Conservation (phyloP, 2,113 vertebrate species). For the Pyxicephalus adspersus region DNA sequence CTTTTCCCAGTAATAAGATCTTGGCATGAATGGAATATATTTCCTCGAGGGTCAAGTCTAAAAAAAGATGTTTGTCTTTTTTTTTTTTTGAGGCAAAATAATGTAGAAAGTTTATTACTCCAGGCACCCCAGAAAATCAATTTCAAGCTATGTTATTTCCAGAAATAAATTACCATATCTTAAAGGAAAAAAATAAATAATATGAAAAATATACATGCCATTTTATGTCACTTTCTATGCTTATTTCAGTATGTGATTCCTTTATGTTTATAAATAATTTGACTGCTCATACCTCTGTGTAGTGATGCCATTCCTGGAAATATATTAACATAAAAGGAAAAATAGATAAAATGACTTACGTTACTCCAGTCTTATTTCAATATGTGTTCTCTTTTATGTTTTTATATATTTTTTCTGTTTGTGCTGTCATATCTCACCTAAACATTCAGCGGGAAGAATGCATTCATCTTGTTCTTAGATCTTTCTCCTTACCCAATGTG, state of each 20-base stretch:
- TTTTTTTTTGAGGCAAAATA: not conserved
- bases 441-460: not conserved
- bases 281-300: not conserved
- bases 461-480: too few species aligned
- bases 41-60: not conserved
- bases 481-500: too few species aligned
- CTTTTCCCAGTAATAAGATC: not conserved
- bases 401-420: not conserved
- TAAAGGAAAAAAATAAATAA: not conserved
- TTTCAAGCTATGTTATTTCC: not conserved
- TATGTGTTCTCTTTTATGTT: not conserved
- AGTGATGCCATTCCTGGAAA: not conserved
- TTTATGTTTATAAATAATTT: not conserved
- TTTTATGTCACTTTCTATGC: too few species aligned
- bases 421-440: constrained; percentile 1
- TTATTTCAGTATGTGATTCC: too few species aligned
- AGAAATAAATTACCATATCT: not conserved
- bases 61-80: not conserved
- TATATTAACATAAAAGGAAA: not conserved
- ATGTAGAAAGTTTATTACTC: not conserved
- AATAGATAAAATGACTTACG: not conserved
- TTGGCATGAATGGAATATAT: not conserved
- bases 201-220: too few species aligned
- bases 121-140: not conserved
- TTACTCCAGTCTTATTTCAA: too few species aligned